Conservation (phyloP, 1,140 invertebrate genomes). For the Teleopsis dalmanni region DNA sequence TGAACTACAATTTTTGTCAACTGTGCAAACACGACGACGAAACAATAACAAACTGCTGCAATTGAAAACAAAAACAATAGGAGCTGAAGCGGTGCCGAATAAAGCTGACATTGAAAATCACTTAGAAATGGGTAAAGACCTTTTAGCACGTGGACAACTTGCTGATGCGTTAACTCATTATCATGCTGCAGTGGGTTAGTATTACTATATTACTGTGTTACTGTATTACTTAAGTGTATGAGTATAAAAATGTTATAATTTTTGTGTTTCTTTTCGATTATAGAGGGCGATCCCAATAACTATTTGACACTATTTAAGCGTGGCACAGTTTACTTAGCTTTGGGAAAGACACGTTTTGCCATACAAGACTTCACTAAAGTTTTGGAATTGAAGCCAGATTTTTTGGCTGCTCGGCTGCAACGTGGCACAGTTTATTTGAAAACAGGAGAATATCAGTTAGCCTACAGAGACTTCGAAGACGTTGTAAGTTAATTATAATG, state of each 20-base stretch:
- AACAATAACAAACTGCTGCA: background rate
- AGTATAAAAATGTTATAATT: background rate
- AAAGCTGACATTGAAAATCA: conserved; percentile 82
- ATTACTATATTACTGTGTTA: background rate
- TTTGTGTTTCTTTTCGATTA: conserved; percentile 23
- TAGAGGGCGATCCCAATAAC: conserved; percentile 92
- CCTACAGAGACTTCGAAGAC: conserved; percentile 72
- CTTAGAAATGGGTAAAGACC: conserved; percentile 84
- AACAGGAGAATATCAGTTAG: conserved; percentile 75
- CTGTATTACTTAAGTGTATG: background rate
- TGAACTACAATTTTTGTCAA: background rate
- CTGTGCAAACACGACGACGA: conserved; percentile 1
- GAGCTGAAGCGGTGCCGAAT: conserved; percentile 55
- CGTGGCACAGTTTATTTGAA: conserved; percentile 83
- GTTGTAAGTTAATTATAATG: conserved; percentile 71
- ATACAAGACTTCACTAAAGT: conserved; percentile 88
- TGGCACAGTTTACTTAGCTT: conserved; percentile 92
- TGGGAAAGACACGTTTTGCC: conserved; percentile 93
- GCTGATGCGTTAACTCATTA: conserved; percentile 95
- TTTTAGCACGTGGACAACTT: conserved; percentile 84
- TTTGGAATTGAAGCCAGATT: conserved; percentile 89
- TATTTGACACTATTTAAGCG: conserved; percentile 92
- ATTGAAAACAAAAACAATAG: conserved; percentile 17
- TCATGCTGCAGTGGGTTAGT: conserved; percentile 93
- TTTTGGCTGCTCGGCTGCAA: conserved; percentile 80